A percentile compares a stretch with the other conserved stretches of the same genome.
Conservation (phyloP, 2,113 vertebrate species). For the Cryptotis parvus region DNA sequence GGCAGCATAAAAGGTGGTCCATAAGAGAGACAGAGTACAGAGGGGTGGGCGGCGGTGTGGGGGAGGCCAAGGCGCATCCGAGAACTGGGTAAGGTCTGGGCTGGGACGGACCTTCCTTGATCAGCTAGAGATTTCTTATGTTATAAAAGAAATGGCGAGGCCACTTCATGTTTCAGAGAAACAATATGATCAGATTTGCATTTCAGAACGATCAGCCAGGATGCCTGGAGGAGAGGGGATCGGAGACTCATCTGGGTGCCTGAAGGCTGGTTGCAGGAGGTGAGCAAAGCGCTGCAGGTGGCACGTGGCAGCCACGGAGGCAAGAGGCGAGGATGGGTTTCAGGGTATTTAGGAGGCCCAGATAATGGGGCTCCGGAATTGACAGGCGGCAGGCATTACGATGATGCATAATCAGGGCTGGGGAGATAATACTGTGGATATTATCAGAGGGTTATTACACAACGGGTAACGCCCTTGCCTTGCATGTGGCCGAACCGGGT, state of each 20-base stretch:
- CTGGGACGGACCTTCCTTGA: background rate
- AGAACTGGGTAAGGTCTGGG: background rate
- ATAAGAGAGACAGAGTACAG: background rate
- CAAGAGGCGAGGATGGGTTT: background rate
- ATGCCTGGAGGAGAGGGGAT: background rate
- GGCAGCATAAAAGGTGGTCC: background rate
- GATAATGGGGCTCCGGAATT: too few species aligned
- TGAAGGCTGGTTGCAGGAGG: too few species aligned
- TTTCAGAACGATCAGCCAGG: background rate
- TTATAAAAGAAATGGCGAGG: background rate
- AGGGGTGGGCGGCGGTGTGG: accelerated
- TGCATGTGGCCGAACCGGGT: too few species aligned
- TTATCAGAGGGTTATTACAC: too few species aligned
- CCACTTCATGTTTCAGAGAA: background rate
- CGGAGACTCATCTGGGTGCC: background rate
- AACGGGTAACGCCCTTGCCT: too few species aligned
- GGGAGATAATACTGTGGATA: too few species aligned
- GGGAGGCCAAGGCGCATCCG: background rate
- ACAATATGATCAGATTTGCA: background rate
- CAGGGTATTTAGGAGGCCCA: too few species aligned
- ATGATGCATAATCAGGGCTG: background rate
- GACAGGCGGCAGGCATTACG: background rate
- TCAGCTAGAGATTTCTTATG: background rate
- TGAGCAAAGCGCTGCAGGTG: background rate
- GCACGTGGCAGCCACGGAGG: too few species aligned